Percentiles rank a stretch among this genome's conserved stretches.
phyloP scores from a whole-genome alignment of 53 echinoderm and acorn worm genomes.

The Echinometra lucunter region DNA sequence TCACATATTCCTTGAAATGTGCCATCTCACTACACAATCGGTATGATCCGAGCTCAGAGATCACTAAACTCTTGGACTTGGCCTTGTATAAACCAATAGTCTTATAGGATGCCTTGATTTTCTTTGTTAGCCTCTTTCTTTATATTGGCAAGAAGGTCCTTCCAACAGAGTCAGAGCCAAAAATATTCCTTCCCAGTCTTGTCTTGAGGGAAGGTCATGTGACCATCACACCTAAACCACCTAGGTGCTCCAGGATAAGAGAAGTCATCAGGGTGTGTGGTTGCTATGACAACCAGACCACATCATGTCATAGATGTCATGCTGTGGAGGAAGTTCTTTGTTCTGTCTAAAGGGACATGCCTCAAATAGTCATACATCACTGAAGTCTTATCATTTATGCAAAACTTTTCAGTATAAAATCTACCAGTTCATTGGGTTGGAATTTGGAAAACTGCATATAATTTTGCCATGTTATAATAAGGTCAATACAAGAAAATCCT shows the following conservation, averaged over 20 bases:
- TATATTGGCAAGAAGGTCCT: neutral
- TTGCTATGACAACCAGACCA: neutral
- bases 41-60: too few relatives aligned
- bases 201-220: constrained; percentile 36
- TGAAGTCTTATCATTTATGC: neutral
- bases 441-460: too few relatives aligned
- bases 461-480: too few relatives aligned
- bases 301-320: constrained; percentile 1
- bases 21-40: too few relatives aligned
- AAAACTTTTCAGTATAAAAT: neutral
- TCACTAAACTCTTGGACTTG: too few relatives aligned
- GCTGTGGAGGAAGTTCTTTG: constrained; percentile 25
- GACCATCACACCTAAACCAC: neutral
- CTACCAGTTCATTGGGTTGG: neutral
- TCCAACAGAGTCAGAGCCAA: neutral
- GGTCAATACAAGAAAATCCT: too few relatives aligned
- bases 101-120: neutral
- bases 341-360: constrained; percentile 3
- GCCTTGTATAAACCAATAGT: too few relatives aligned
- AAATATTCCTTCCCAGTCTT: neutral
- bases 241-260: neutral
- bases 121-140: neutral
- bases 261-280: constrained; percentile 19
- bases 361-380: neutral
- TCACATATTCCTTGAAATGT: too few relatives aligned